Evolutionary conservation across 2,797 vertebrate genomes (phyloP).

Genomic region (Brachyalestes nurse): DNA sequence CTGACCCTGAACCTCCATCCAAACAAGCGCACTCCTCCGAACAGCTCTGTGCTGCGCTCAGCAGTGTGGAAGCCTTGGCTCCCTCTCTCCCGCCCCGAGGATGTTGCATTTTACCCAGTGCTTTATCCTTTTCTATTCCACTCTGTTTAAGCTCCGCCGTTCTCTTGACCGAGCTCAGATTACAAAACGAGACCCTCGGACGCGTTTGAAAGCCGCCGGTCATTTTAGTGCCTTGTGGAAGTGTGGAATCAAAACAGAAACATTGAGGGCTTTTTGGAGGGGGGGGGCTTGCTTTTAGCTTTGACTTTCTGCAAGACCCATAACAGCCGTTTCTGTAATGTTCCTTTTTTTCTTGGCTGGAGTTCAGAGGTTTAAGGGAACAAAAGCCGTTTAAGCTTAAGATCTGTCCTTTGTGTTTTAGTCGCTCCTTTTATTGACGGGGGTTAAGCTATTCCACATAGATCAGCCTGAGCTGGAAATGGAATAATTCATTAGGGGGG

Average conservation of each 20-base stretch:
- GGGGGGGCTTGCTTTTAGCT: neutral
- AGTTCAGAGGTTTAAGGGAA: neutral
- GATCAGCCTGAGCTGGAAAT: neutral
- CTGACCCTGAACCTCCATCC: neutral
- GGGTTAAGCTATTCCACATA: neutral
- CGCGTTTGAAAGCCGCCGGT: neutral
- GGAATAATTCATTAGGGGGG: neutral
- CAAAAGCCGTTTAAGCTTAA: neutral
- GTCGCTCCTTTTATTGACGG: slow-evolving; percentile 7
- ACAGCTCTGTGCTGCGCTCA: neutral
- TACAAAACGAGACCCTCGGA: neutral
- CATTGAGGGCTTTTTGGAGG: neutral
- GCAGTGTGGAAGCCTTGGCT: neutral
- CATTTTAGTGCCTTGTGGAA: neutral
- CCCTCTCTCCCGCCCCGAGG: neutral
- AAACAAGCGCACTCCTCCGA: neutral
- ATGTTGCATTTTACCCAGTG: neutral
- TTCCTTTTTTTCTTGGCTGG: neutral
- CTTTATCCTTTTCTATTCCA: neutral
- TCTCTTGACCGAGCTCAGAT: neutral
- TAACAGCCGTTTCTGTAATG: neutral
- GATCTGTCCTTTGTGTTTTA: slow-evolving; percentile 6
- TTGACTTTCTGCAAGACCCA: neutral
- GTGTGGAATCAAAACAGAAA: neutral
- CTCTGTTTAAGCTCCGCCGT: neutral